Base-by-base conservation (phyloP, 2,888 invertebrate genomes). In the Trachelus tabidus region DNA sequence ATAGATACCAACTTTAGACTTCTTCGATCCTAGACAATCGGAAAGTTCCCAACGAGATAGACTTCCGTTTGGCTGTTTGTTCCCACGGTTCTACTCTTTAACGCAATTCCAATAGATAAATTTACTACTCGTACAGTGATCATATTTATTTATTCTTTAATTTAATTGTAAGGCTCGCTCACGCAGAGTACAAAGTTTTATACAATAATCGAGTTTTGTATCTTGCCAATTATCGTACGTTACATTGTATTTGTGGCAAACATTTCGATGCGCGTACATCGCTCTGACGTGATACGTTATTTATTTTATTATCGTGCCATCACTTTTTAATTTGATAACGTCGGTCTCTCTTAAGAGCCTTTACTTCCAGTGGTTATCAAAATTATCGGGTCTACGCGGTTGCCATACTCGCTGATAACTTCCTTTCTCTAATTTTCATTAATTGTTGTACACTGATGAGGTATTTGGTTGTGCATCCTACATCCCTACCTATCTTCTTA, bases 401-500 rank as follows among this genome's bases (percentile, higher is more conserved):
- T 37, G 12, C 12, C 12, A 37, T 37, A 37, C 4, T 37, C 37
- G 12, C 15, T 37, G 12, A 37, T 12, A 37, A 40, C 3, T 56
- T 23, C 34, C 33, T 76, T 75, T 31, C 74, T 76, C 34, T 23
- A 9, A 56, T 34, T 33, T 73, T 79, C 33, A 78, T 76, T 37
- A 71, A 75, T 75, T 78, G 56, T 73, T n/a, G 34, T 56, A 77
- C 74, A 75, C 68, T 68, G 73, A 78, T 81, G 80, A 84, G 81
- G 83, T 87, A 85, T 88, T 89, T 88, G 88, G 89, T 90, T 89
- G 87, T 87, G 86, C 86, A 81, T 86, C 86, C 86, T 85, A 86
- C 86, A 86, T 81, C 56, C 56, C 88, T 85, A 83, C 84, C 84
- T 88, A 85, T 86, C 89, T 87, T 85, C 89, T 89, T 90, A 88